phyloP scores from a whole-genome alignment of 2,113 vertebrate genomes.

The Atherinomorus stipes region DNA sequence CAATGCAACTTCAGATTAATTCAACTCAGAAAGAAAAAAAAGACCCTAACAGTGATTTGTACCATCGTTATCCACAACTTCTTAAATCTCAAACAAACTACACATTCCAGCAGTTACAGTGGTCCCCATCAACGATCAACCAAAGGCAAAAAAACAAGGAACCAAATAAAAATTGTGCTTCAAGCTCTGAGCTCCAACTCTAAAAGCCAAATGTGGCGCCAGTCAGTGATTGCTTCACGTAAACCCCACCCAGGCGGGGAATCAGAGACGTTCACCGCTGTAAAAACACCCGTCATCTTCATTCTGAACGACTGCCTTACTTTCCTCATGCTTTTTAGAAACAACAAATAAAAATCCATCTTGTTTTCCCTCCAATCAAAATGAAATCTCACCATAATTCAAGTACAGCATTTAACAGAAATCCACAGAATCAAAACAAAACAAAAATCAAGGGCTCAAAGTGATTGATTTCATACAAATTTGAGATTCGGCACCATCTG shows the following conservation, averaged over 20 bases:
- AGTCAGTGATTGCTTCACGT: constrained; percentile 47
- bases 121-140: constrained; percentile 61
- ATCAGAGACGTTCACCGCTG: constrained; percentile 18
- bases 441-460: constrained; percentile 49
- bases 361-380: constrained; percentile 41
- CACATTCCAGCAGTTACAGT: constrained; percentile 76
- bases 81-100: constrained; percentile 53
- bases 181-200: constrained; percentile 36
- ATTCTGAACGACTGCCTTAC: background rate
- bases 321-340: background rate
- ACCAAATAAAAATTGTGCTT: constrained; percentile 3
- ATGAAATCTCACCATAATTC: constrained; percentile 60
- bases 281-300: background rate
- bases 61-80: constrained; percentile 49
- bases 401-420: constrained; percentile 60
- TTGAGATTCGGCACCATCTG: constrained; percentile 23
- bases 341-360: background rate
- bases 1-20: constrained; percentile 49
- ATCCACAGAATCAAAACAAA: constrained; percentile 15
- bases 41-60: constrained; percentile 76
- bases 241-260: constrained; percentile 2
- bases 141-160: constrained; percentile 2
- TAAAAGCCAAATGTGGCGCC: constrained; percentile 35
- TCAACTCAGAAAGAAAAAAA: constrained; percentile 47
- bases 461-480: constrained; percentile 43